Percentiles rank a stretch among this genome's conserved stretches.
These are phyloP conservation scores for Hypomesus transpacificus DNA, from an alignment of 2,113 vertebrate genomes.

Conservation along the genomic window DNA sequence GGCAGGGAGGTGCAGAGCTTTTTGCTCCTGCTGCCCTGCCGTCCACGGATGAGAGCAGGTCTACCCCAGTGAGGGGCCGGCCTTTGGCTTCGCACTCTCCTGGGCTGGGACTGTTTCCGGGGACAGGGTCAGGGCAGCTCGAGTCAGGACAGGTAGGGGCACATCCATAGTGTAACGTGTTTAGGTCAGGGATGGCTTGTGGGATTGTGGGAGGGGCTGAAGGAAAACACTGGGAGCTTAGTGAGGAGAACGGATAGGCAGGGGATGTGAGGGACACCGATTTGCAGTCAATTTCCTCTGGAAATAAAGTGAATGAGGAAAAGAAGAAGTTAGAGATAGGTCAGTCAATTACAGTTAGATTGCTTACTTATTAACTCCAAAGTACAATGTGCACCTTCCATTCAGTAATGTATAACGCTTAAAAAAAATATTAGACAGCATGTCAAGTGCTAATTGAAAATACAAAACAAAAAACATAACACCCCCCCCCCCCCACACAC, in stretches of 20 bases:
- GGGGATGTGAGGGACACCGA: conserved; percentile 54
- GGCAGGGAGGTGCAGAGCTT: conserved; percentile 67
- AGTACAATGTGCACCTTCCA: background rate
- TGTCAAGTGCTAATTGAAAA: too few relatives aligned
- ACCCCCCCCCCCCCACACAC: background rate
- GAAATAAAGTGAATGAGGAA: conserved; percentile 22
- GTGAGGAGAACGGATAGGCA: conserved; percentile 58
- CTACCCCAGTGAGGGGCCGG: conserved; percentile 80
- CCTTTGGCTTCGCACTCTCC: conserved; percentile 59
- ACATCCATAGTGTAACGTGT: conserved; percentile 58
- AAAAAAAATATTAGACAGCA: too few relatives aligned
- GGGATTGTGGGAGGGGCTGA: conserved; percentile 50
- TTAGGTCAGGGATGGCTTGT: conserved; percentile 61
- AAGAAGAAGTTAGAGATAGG: conserved; percentile 3
- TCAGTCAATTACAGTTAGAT: too few relatives aligned
- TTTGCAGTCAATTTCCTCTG: conserved; percentile 79
- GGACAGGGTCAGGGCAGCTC: conserved; percentile 44
- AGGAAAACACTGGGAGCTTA: conserved; percentile 64
- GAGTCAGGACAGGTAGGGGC: conserved; percentile 48
- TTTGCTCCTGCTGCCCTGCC: conserved; percentile 51
- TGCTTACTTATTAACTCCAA: background rate
- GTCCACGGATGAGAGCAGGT: conserved; percentile 89
- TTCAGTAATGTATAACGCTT: background rate
- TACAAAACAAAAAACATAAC: background rate
- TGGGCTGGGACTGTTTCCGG: conserved; percentile 22